Percentiles rank a stretch among this genome's conserved stretches.
Evolutionary conservation across 2,888 invertebrate species (phyloP).

Genomic region (Stenoptilia bipunctidactyla): DNA sequence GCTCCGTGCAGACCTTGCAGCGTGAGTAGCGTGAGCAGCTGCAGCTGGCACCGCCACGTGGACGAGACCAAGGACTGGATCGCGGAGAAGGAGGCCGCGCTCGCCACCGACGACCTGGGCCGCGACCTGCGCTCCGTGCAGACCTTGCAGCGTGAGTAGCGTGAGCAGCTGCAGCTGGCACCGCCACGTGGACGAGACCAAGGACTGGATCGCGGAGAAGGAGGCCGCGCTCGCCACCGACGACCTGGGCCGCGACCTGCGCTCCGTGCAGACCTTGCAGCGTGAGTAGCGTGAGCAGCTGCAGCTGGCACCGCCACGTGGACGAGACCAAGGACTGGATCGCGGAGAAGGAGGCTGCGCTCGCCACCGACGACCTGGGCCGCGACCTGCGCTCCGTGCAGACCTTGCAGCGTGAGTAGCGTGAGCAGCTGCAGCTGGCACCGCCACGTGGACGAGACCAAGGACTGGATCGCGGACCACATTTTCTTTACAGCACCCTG

Average conservation of each 20-base stretch:
- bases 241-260: slow-evolving; percentile 94
- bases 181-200: no score
- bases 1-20: neutral
- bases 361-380: slow-evolving; percentile 95
- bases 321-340: no score
- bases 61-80: no score
- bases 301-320: no score
- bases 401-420: slow-evolving; percentile 87
- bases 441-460: neutral
- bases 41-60: no score
- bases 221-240: slow-evolving; percentile 96
- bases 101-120: slow-evolving; percentile 95
- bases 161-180: slow-evolving; percentile 12
- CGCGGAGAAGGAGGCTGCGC: slow-evolving; percentile 96
- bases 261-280: slow-evolving; percentile 97
- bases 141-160: slow-evolving; percentile 87
- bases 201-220: slow-evolving; percentile 99
- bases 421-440: neutral
- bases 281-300: slow-evolving; percentile 51
- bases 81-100: slow-evolving; percentile 96
- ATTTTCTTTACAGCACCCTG: no score
- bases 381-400: slow-evolving; percentile 98
- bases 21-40: neutral
- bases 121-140: slow-evolving; percentile 98
- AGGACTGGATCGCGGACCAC: neutral